A percentile compares a stretch with the other conserved stretches of the same genome.
These are phyloP conservation scores for Myotis lucifugus DNA, from an alignment of 2,113 vertebrate genomes.

Conservation along the genomic window DNA sequence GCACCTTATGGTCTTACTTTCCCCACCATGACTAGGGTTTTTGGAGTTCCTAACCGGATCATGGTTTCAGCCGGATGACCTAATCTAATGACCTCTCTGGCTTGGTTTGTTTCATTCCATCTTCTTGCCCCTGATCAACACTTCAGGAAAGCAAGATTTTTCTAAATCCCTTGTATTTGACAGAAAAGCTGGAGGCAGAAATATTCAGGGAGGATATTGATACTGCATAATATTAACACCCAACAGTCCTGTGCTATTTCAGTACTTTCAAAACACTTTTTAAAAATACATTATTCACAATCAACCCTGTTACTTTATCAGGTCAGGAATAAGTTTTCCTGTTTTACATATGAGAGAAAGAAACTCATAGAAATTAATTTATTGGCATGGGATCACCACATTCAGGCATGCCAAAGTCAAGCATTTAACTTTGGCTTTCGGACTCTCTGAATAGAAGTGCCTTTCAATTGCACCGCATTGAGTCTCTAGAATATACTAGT, in stretches of 20 bases:
- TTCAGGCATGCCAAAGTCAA: not conserved
- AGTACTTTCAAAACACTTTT: constrained; percentile 23
- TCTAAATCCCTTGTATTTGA: not conserved
- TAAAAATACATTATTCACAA: not conserved
- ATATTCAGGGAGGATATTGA: not conserved
- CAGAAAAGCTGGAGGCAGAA: constrained; percentile 21
- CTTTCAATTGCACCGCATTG: not conserved
- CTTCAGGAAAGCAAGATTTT: not conserved
- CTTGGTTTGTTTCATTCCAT: not conserved
- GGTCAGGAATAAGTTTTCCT: constrained; percentile 13
- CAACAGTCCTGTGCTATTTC: not conserved
- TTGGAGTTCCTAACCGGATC: not conserved
- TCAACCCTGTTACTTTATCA: not conserved
- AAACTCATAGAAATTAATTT: not conserved
- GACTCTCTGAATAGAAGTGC: not conserved
- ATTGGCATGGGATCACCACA: not conserved
- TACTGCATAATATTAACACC: constrained; percentile 46
- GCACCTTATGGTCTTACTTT: constrained; percentile 16
- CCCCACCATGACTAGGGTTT: not conserved
- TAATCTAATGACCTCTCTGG: not conserved
- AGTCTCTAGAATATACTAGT: not conserved
- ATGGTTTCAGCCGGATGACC: accelerated
- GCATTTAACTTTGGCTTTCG: not conserved
- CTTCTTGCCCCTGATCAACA: not conserved
- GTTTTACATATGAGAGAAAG: not conserved